Evolutionary conservation across 2,888 invertebrate genomes (phyloP).

Genomic region (Drosophila conformis): DNA sequence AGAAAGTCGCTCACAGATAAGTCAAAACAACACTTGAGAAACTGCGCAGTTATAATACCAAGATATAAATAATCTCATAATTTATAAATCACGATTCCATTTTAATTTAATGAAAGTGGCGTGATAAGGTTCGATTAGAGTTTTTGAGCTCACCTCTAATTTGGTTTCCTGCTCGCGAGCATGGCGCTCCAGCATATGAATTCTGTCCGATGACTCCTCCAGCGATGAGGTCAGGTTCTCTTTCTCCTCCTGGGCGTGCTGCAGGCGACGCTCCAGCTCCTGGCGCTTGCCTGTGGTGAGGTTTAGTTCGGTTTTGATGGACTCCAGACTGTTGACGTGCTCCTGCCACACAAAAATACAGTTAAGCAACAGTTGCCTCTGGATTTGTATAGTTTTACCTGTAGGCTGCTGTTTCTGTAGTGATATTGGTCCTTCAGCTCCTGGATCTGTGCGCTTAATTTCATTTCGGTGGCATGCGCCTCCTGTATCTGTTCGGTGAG

Average conservation of each 20-base stretch:
- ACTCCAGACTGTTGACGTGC: conserved; percentile 94
- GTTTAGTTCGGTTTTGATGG: conserved; percentile 94
- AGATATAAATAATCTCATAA: conserved; percentile 58
- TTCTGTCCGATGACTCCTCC: conserved; percentile 96
- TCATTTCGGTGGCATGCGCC: conserved; percentile 92
- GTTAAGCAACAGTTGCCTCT: background rate
- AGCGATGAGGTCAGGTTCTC: conserved; percentile 91
- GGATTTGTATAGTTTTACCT: conserved; percentile 82
- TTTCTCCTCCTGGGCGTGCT: conserved; percentile 91
- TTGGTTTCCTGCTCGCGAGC: conserved; percentile 91
- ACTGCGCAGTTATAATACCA: conserved; percentile 63
- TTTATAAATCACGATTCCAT: conserved; percentile 63
- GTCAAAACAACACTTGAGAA: conserved; percentile 58
- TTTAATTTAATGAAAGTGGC: conserved; percentile 39
- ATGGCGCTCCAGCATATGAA: conserved; percentile 93
- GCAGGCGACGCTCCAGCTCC: conserved; percentile 93
- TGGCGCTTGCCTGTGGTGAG: conserved; percentile 92
- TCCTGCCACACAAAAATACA: conserved; percentile 86
- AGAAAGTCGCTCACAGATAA: conserved; percentile 69
- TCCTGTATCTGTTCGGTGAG: conserved; percentile 94
- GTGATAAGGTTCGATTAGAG: conserved; percentile 54
- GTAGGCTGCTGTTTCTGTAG: conserved; percentile 91
- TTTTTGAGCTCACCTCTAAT: conserved; percentile 79
- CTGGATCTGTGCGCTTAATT: conserved; percentile 92
- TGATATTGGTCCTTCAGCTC: conserved; percentile 93